A percentile compares a stretch with the other conserved stretches of the same genome.
Evolutionary conservation across 37 sponge, comb jelly and placozoan genomes (phyloP).

Genomic region (Ianthella basta): DNA sequence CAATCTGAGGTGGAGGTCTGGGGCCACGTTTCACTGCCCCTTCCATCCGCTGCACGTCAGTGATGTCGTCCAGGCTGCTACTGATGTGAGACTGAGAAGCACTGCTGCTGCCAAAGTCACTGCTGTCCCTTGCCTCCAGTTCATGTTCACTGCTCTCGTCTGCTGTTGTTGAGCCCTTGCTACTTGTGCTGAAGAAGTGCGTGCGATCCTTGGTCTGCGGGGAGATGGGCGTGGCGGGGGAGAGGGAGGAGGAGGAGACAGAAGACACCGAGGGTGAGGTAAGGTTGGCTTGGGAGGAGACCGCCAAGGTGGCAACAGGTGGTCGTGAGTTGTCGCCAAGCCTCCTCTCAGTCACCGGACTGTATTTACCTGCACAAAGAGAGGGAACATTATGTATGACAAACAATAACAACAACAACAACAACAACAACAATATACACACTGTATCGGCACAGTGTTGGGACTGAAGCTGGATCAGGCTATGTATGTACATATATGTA

Average conservation of each 20-base stretch:
- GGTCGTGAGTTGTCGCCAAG: conserved; percentile 11
- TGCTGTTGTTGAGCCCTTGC: background rate
- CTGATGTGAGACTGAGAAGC: background rate
- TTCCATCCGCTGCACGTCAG: conserved; percentile 26
- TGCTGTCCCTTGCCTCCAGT: conserved; percentile 1
- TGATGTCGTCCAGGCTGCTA: conserved; percentile 59
- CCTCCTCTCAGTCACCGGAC: conserved; percentile 41
- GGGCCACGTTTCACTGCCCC: conserved; percentile 31
- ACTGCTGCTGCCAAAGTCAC: background rate
- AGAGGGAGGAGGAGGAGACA: conserved; percentile 3
- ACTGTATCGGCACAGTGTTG: too few species aligned
- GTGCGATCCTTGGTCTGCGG: background rate
- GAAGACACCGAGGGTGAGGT: conserved; percentile 20
- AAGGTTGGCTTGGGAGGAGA: background rate
- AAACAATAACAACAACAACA: background rate
- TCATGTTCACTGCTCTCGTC: conserved; percentile 33
- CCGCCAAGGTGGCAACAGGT: background rate
- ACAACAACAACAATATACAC: background rate
- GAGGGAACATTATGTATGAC: background rate
- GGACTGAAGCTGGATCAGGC: too few species aligned
- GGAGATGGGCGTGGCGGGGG: conserved; percentile 20
- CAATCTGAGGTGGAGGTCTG: conserved; percentile 49
- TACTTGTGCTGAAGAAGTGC: background rate
- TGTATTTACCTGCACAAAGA: conserved; percentile 45
- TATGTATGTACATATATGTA: too few species aligned